These are phyloP conservation scores for Xylophagus ater DNA, from an alignment of 2,888 invertebrate genomes.

Conservation along the genomic window DNA sequence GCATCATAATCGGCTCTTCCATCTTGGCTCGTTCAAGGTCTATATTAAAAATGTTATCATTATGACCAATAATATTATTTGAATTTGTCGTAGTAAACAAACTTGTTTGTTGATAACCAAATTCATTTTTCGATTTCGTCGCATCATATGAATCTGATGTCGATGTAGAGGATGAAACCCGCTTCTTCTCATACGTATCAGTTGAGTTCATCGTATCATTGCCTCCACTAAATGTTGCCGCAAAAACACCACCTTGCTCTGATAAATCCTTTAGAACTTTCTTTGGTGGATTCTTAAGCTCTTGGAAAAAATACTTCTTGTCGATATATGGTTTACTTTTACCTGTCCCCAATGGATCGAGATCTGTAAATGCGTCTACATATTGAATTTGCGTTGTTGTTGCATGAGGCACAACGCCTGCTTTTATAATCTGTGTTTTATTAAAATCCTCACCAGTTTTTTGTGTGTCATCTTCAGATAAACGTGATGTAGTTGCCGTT, in stretches of 20 bases:
- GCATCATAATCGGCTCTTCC: slow-evolving; percentile 37
- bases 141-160: neutral
- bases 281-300: slow-evolving; percentile 88
- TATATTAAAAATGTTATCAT: slow-evolving; percentile 14
- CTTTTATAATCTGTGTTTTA: slow-evolving; percentile 6
- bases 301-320: slow-evolving; percentile 93
- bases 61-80: slow-evolving; percentile 5
- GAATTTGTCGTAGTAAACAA: slow-evolving; percentile 16
- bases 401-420: slow-evolving; percentile 18
- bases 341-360: slow-evolving; percentile 87
- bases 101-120: slow-evolving; percentile 19
- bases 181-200: slow-evolving; percentile 3
- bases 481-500: slow-evolving; percentile 3
- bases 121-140: too few relatives aligned
- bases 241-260: slow-evolving; percentile 24
- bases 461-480: slow-evolving; percentile 5
- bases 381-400: slow-evolving; percentile 27
- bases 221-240: slow-evolving; percentile 16
- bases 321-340: slow-evolving; percentile 86
- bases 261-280: slow-evolving; percentile 78
- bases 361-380: slow-evolving; percentile 83
- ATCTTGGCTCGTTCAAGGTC: slow-evolving; percentile 29
- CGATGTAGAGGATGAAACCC: neutral
- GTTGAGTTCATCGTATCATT: neutral
- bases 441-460: slow-evolving; percentile 13